These are phyloP conservation scores for Phaetusa simplex DNA, from an alignment of 2,113 vertebrate genomes.

Conservation along the genomic window DNA sequence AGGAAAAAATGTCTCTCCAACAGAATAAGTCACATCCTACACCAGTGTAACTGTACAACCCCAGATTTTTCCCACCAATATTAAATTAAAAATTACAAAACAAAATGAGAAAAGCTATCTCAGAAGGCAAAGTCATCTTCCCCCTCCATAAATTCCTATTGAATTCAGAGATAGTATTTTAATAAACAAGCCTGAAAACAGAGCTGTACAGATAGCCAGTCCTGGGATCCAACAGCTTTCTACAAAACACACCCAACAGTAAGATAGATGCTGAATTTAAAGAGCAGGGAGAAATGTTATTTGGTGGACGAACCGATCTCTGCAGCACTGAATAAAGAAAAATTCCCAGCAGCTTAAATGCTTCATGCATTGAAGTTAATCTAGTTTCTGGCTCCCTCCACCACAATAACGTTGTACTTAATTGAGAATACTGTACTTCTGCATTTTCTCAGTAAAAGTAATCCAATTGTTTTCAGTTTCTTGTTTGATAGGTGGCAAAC, in stretches of 20 bases:
- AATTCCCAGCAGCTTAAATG: not conserved
- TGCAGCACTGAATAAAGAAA: not conserved
- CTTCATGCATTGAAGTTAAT: not conserved
- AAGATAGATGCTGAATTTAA: not conserved
- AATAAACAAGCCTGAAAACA: constrained; percentile 20
- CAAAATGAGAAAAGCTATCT: not conserved
- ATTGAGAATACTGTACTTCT: not conserved
- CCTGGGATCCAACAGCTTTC: not conserved
- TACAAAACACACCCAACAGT: not conserved
- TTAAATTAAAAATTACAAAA: not conserved
- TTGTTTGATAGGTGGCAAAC: not conserved
- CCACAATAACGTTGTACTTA: not conserved
- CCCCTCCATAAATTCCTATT: not conserved
- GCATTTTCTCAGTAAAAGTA: not conserved
- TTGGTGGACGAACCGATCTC: not conserved
- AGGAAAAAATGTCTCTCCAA: not conserved
- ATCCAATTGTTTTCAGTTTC: not conserved
- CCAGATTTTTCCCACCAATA: not conserved
- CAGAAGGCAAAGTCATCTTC: not conserved
- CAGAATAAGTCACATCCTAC: not conserved
- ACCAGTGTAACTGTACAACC: not conserved
- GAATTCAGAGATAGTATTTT: constrained; percentile 5
- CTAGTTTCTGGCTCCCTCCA: not conserved
- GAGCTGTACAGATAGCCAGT: not conserved
- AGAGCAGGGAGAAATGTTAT: not conserved